A percentile compares a stretch with the other conserved stretches of the same genome.
Conservation (phyloP, 1,140 invertebrate species). For the Drosophila equinoxialis region DNA sequence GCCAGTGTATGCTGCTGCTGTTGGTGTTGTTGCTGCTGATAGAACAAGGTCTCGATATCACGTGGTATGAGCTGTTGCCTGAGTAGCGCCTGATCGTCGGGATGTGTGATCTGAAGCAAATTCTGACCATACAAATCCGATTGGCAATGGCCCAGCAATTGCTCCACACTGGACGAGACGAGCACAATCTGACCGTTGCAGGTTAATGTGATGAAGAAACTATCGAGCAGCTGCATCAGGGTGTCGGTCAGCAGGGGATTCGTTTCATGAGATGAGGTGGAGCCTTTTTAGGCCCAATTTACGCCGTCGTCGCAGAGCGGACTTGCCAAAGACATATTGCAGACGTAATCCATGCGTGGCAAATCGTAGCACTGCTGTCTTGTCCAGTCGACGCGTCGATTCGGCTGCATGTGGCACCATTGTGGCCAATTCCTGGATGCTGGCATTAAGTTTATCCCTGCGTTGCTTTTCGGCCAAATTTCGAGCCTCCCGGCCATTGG, state of each 20-base stretch:
- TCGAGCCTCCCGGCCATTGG: conserved; percentile 88
- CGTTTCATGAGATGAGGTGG: conserved; percentile 26
- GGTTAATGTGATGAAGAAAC: conserved; percentile 91
- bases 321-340: conserved; percentile 79
- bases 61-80: conserved; percentile 86
- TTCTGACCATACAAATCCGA: conserved; percentile 93
- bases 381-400: conserved; percentile 92
- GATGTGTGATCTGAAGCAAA: conserved; percentile 89
- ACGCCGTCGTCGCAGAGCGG: conserved; percentile 44
- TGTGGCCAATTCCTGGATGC: conserved; percentile 91
- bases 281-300: conserved; percentile 47
- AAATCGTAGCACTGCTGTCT: conserved; percentile 94
- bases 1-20: conserved; percentile 46
- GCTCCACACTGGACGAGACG: conserved; percentile 91
- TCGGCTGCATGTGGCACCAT: conserved; percentile 92
- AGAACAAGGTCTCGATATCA: conserved; percentile 82
- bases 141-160: conserved; percentile 92
- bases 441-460: conserved; percentile 93
- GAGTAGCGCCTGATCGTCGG: conserved; percentile 89
- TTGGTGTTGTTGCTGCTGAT: conserved; percentile 56
- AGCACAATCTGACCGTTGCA: conserved; percentile 93
- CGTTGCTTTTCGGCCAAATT: conserved; percentile 95
- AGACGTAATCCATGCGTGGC: conserved; percentile 89
- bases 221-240: conserved; percentile 84
- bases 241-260: conserved; percentile 72